Evolutionary conservation across 2,888 invertebrate species (phyloP).

Genomic region (Stegophylla sp.): DNA sequence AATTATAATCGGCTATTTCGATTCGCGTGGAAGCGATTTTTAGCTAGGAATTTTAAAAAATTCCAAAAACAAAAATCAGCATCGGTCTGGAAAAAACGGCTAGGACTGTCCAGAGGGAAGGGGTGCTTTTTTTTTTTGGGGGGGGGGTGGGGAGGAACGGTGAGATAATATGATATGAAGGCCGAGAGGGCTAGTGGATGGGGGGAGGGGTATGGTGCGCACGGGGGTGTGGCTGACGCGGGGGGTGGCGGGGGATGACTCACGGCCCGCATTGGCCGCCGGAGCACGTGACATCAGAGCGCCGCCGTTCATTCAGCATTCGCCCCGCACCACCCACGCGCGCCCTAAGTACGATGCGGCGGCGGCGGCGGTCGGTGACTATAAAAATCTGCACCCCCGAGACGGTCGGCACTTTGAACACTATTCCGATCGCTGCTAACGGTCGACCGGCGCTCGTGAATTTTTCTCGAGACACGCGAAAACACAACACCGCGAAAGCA

Average conservation of each 20-base stretch:
- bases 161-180: neutral
- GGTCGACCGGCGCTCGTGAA: slow-evolving; percentile 27
- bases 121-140: too few relatives aligned
- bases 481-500: neutral
- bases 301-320: slow-evolving; percentile 10
- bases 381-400: slow-evolving; percentile 42
- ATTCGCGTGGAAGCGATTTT: too few relatives aligned
- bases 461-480: too few relatives aligned
- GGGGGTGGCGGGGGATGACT: slow-evolving; percentile 27
- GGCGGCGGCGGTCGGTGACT: slow-evolving; percentile 16
- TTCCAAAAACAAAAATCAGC: too few relatives aligned
- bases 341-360: slow-evolving; percentile 19
- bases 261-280: slow-evolving; percentile 49
- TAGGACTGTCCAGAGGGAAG: too few relatives aligned
- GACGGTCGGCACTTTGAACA: slow-evolving; percentile 1
- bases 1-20: too few relatives aligned
- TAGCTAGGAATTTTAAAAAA: too few relatives aligned
- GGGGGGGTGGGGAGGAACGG: too few relatives aligned
- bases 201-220: neutral
- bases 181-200: neutral
- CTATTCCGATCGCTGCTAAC: slow-evolving; percentile 46
- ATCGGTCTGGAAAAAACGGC: too few relatives aligned
- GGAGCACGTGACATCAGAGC: slow-evolving; percentile 41
- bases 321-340: slow-evolving; percentile 47
- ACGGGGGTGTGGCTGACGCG: slow-evolving; percentile 39